These are phyloP conservation scores for Mobula hypostoma DNA, from an alignment of 2,113 vertebrate species.

Conservation along the genomic window DNA sequence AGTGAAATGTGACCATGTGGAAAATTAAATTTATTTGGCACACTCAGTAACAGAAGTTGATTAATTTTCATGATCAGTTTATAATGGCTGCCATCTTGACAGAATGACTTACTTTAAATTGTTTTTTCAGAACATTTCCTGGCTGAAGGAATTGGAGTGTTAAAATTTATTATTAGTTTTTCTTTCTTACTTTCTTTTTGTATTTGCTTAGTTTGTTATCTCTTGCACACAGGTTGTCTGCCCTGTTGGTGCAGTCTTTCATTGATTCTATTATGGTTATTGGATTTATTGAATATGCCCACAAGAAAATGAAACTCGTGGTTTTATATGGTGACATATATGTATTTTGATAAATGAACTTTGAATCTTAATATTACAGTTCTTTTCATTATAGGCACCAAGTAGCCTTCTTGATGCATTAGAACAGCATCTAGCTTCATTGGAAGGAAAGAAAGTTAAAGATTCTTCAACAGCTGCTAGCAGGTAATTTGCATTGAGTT, in stretches of 20 bases:
- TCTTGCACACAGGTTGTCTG: no score
- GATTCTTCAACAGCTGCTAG: slow-evolving; percentile 87
- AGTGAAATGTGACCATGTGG: no score
- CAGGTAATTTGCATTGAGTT: slow-evolving; percentile 62
- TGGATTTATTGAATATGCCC: no score
- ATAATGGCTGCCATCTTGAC: no score
- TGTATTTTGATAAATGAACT: no score
- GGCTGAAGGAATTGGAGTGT: neutral
- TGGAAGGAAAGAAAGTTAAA: slow-evolving; percentile 98
- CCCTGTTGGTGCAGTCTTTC: no score
- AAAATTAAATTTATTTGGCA: neutral
- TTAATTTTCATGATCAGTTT: neutral
- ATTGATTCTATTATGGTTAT: no score
- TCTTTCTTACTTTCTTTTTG: no score
- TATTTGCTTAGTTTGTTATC: no score
- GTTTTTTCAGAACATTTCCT: neutral
- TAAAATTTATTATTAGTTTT: no score
- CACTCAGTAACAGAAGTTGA: neutral
- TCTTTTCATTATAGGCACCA: slow-evolving; percentile 65
- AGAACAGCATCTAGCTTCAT: slow-evolving; percentile 93
- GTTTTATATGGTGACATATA: no score
- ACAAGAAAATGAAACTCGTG: no score
- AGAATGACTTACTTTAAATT: neutral
- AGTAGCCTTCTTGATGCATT: slow-evolving; percentile 97
- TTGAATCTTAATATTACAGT: neutral